Base-by-base conservation (phyloP, 2,113 vertebrate species). In the Brachyistius frenatus region DNA sequence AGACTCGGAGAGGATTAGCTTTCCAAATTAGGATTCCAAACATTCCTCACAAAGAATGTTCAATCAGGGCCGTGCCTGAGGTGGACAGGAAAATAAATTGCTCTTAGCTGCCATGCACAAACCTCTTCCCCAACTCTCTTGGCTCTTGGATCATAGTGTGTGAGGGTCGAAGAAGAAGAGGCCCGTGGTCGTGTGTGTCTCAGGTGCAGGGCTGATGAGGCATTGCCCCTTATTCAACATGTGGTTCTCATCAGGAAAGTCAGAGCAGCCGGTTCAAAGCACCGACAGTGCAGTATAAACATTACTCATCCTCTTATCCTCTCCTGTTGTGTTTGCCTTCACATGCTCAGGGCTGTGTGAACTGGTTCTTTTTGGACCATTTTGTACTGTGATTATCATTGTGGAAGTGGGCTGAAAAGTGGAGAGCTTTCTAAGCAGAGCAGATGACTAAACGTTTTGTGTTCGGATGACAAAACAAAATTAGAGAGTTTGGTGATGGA, bases 1-100 rank as follows among this genome's bases (percentile, higher is more conserved):
- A 41, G 56, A 71, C 49, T 16, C n/a, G 1, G 47, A 49, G 66
- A 73, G 76, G 73, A 86, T 88, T 82, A 49, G 6, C 55, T 79
- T 80, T 88, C 83, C 57, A 74, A 79, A 83, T 81, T 73, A 63
- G 80, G 58, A 93, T 94, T 93, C 90, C 84, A 87, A 82, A 83
- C 90, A 95, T 94, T 94, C 90, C 86, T 84, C 64, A 50, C 66
- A 39, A 86, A 91, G 90, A 93, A 92, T 92, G 86, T 91, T 86
- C 83, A 81, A 65, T 86, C 69, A 63, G 58, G 49, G 57, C 71
- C 2, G 44, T 64, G 66, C 30, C 84, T 16, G 72, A 78, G 81
- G 79, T 73, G 8, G 62, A 80, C 74, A 66, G 81, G 66, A 83
- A 93, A 93, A 92, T 74, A 90, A 89, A 91, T 64, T 37, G 73